A percentile compares a stretch with the other conserved stretches of the same genome.
These are phyloP conservation scores for Ophonus ardosiacus DNA, from an alignment of 2,888 invertebrate genomes.

Conservation along the genomic window DNA sequence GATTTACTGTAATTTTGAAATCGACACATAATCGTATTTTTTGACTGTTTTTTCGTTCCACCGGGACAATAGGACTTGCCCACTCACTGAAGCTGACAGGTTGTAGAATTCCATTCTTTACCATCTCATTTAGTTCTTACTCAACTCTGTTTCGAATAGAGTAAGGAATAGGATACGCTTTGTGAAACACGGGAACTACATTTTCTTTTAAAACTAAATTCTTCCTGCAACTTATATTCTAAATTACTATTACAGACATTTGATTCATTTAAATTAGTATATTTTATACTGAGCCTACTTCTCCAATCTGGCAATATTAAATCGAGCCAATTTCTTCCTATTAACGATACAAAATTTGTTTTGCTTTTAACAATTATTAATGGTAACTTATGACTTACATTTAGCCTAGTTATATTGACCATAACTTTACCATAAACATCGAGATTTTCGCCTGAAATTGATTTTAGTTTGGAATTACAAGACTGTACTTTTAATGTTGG, in stretches of 20 bases:
- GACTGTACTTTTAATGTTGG: neutral
- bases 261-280: neutral
- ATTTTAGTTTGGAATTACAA: constrained; percentile 5
- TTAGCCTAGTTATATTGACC: neutral
- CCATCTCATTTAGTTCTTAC: constrained; percentile 52
- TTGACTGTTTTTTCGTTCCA: neutral
- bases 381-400: neutral
- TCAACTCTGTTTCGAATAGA: constrained; percentile 43
- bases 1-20: constrained; percentile 53
- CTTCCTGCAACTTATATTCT: neutral
- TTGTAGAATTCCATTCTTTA: constrained; percentile 48
- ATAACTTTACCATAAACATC: neutral
- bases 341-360: neutral
- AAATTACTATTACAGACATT: neutral
- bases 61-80: constrained; percentile 51
- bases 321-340: constrained; percentile 23
- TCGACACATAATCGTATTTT: constrained; percentile 14
- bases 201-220: constrained; percentile 57
- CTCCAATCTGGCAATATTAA: constrained; percentile 8
- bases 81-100: constrained; percentile 60
- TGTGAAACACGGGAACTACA: constrained; percentile 59
- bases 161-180: constrained; percentile 59
- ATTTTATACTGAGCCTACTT: neutral
- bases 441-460: constrained; percentile 2
- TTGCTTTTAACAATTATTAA: neutral